Base-by-base conservation (phyloP, 2,797 vertebrate genomes). In the Pampus argenteus region DNA sequence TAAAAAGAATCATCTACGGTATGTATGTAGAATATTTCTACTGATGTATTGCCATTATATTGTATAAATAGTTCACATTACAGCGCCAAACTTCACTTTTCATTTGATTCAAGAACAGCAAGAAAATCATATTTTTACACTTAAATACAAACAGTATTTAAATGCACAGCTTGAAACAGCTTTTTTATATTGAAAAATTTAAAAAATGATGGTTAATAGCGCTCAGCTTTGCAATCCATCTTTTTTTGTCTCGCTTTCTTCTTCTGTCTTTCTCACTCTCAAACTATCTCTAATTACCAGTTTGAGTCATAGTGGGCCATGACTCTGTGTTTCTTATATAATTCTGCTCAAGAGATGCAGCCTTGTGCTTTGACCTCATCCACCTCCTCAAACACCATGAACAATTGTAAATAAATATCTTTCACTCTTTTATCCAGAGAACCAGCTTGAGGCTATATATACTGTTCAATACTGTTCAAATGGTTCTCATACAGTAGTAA, bases 371-470 rank as follows among this genome's bases (percentile, higher is more conserved):
- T 81, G 76, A 87, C 84, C 78, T 85, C 74, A 76, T 84, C 62
- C 88, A 81, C 85, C 84, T 88, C 85, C 86, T 82, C 81, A 77
- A 59, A 52, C n/a, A 58, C 64, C 40, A 71, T 73, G 64, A 83
- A 79, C 65, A 60, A 63, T 58, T 78, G 60, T 48, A 61, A 62
- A 80, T 71, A 84, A 78, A 89, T 88, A 87, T 82, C 63, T 65
- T 80, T 52, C 59, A 47, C 59, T 81, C 61, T 74, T 88, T 88
- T 42, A 82, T 78, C 66, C 64, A 36, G 51, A 84, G 31, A 78
- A 68, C 48, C 74, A 38, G 70, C 81, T 81, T 5, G 15, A 83
- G 82, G 81, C 69, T 67, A 49, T 72, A 66, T 78, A 76, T 85
- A 83, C 73, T 74, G 85, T 71, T 81, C 61, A 79, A 75, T 42